Percentiles rank a stretch among this genome's conserved stretches.
These are phyloP conservation scores for Odiellus spinosus DNA, from an alignment of 2,888 invertebrate genomes.

Conservation along the genomic window DNA sequence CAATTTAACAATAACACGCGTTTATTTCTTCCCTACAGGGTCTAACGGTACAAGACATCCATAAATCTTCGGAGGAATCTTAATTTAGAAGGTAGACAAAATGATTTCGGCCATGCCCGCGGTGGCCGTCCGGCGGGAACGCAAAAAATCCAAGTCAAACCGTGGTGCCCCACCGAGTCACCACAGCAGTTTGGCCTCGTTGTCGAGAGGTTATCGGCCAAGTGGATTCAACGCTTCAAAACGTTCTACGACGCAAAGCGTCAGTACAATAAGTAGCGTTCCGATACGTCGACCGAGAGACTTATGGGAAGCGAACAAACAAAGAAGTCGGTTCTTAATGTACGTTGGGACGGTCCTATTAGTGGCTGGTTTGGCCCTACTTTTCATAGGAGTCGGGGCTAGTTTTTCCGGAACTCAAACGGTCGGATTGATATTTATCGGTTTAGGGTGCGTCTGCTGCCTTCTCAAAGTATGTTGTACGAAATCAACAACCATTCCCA, in stretches of 20 bases:
- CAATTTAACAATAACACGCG: too few relatives aligned
- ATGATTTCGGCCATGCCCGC: constrained; percentile 81
- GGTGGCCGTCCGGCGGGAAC: constrained; percentile 64
- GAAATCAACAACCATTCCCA: not conserved
- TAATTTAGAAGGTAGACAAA: not conserved
- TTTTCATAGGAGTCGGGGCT: constrained; percentile 18
- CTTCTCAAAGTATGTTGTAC: constrained; percentile 14
- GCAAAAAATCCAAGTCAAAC: constrained; percentile 43
- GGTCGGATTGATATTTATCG: constrained; percentile 17
- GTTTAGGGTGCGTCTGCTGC: constrained; percentile 17
- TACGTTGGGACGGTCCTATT: constrained; percentile 18
- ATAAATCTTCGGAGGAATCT: too few relatives aligned
- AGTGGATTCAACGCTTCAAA: not conserved
- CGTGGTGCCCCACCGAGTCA: constrained; percentile 10
- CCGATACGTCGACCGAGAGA: not conserved
- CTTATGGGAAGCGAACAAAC: constrained; percentile 10
- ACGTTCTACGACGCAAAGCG: constrained; percentile 4
- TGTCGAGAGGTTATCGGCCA: not conserved
- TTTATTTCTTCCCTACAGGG: too few relatives aligned
- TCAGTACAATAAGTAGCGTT: constrained; percentile 10
- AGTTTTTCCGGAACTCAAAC: constrained; percentile 13
- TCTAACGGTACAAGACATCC: too few relatives aligned
- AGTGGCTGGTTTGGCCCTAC: constrained; percentile 16
- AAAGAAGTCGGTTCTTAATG: constrained; percentile 15
- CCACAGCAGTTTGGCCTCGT: constrained; percentile 14